Conservation (phyloP, 2,797 vertebrate species). For the Tangara arthus region DNA sequence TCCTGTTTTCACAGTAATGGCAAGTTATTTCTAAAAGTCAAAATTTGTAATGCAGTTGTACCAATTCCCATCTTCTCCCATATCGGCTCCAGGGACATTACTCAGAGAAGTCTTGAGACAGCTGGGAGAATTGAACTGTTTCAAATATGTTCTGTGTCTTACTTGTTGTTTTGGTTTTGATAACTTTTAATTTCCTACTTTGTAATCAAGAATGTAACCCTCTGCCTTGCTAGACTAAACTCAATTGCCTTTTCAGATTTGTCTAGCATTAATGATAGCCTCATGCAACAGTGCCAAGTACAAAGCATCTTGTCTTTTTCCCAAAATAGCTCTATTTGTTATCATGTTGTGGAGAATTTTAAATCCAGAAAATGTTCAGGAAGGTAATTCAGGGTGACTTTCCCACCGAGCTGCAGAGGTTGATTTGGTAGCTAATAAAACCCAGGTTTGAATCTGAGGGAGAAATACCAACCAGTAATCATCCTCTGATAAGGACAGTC, state of each 20-base stretch:
- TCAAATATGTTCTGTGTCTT: slow-evolving; percentile 8
- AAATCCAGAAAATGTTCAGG: background rate
- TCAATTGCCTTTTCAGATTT: background rate
- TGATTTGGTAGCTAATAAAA: background rate
- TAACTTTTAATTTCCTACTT: slow-evolving; percentile 21
- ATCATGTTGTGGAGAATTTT: background rate
- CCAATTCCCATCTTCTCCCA: background rate
- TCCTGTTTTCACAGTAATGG: background rate
- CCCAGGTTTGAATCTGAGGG: background rate
- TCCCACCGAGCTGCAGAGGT: background rate
- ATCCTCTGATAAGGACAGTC: background rate
- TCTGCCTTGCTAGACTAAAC: slow-evolving; percentile 14
- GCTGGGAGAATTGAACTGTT: background rate
- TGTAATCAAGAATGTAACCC: background rate
- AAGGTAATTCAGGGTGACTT: background rate
- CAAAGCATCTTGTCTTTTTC: background rate
- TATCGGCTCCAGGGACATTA: background rate
- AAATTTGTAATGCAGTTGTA: background rate
- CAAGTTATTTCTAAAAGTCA: background rate
- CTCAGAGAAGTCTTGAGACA: background rate
- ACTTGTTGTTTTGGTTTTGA: background rate
- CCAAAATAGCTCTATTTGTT: background rate
- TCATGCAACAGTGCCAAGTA: background rate
- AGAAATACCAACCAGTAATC: background rate
- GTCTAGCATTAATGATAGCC: background rate